These are phyloP conservation scores for Lepidocolaptes lacrymiger DNA, from an alignment of 2,797 vertebrate species.

Conservation along the genomic window DNA sequence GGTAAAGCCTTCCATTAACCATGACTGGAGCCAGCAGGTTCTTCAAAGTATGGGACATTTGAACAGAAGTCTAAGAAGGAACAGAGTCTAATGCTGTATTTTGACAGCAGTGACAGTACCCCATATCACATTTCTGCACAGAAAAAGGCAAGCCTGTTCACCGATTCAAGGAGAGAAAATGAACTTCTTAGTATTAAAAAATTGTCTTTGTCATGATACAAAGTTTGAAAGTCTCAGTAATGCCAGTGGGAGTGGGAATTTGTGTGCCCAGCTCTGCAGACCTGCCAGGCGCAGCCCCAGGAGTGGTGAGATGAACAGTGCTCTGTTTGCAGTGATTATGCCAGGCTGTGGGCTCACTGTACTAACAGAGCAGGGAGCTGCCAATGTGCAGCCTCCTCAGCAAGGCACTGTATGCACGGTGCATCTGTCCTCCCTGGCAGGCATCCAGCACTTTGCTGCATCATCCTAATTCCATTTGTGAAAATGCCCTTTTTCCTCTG, in stretches of 20 bases:
- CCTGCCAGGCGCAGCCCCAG: not conserved
- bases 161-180: conserved; percentile 7
- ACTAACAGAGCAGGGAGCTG: not conserved
- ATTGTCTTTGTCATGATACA: not conserved
- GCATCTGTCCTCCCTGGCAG: conserved; percentile 24
- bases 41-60: not conserved
- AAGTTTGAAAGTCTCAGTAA: conserved; percentile 19
- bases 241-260: not conserved
- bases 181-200: not conserved
- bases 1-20: not conserved
- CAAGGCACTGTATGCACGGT: not conserved
- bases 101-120: not conserved
- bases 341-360: not conserved
- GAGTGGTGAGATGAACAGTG: conserved; percentile 29
- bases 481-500: conserved; percentile 8
- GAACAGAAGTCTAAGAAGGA: not conserved
- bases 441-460: not conserved
- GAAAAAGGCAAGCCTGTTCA: not conserved
- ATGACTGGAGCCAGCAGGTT: not conserved
- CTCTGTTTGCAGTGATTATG: conserved; percentile 53
- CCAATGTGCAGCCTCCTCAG: not conserved
- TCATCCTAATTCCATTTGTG: not conserved
- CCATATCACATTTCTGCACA: not conserved
- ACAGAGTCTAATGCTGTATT: not conserved
- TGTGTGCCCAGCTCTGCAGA: not conserved